These are phyloP conservation scores for mouse (Mus musculus) DNA, from an alignment of 2,113 vertebrate species.

Conservation along the genomic window GRCm39 chr1:193023501-193024000, in stretches of 20 bases:
- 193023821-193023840: no score
- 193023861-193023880: background rate
- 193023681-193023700: background rate
- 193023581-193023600: background rate
- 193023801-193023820: background rate
- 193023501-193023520: background rate
- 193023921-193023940: background rate
- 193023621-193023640: background rate
- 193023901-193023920: fast-evolving
- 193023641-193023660: background rate
- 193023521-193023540: background rate
- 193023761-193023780: background rate
- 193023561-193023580: no score
- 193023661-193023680: background rate
- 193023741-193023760: background rate
- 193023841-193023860: background rate
- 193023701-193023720: background rate
- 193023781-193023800: background rate
- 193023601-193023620: background rate
- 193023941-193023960: background rate
- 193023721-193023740: background rate
- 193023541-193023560: background rate
- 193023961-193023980: background rate
- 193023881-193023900: background rate
- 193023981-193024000: background rate